These are phyloP conservation scores for Melanitta fusca DNA, from an alignment of 2,797 vertebrate species.

Conservation along the genomic window DNA sequence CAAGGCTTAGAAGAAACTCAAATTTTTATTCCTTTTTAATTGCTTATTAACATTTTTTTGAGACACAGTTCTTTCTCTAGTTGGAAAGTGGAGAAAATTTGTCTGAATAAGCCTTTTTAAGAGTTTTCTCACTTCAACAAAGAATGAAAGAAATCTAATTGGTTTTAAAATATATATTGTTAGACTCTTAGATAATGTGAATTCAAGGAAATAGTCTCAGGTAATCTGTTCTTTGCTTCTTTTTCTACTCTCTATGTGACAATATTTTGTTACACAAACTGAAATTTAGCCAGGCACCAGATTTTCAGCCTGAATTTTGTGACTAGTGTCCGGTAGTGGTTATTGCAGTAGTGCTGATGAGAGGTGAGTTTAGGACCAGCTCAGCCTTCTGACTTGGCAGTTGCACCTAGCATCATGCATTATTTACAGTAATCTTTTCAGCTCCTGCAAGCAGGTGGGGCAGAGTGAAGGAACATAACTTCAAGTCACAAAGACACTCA, in stretches of 20 bases:
- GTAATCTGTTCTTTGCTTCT: not conserved
- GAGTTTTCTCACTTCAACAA: not conserved
- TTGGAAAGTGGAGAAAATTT: not conserved
- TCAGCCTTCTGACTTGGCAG: not conserved
- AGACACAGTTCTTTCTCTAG: not conserved
- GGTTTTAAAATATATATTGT: not conserved
- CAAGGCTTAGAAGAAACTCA: not conserved
- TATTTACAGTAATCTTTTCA: constrained; percentile 10
- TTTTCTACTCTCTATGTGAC: not conserved
- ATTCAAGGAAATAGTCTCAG: not conserved
- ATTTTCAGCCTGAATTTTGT: not conserved
- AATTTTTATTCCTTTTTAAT: not conserved
- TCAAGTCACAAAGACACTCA: not conserved
- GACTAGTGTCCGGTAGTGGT: not conserved
- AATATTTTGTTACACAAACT: not conserved
- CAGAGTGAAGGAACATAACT: not conserved
- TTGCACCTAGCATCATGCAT: rapidly evolving
- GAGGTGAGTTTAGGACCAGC: not conserved
- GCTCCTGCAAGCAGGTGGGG: not conserved
- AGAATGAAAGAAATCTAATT: not conserved
- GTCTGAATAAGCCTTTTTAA: not conserved
- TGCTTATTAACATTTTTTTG: not conserved
- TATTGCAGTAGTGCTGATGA: not conserved
- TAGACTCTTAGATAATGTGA: not conserved
- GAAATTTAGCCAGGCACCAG: not conserved